These are phyloP conservation scores for Drosophila prolongata DNA, from an alignment of 2,888 invertebrate species.

Conservation along the genomic window DNA sequence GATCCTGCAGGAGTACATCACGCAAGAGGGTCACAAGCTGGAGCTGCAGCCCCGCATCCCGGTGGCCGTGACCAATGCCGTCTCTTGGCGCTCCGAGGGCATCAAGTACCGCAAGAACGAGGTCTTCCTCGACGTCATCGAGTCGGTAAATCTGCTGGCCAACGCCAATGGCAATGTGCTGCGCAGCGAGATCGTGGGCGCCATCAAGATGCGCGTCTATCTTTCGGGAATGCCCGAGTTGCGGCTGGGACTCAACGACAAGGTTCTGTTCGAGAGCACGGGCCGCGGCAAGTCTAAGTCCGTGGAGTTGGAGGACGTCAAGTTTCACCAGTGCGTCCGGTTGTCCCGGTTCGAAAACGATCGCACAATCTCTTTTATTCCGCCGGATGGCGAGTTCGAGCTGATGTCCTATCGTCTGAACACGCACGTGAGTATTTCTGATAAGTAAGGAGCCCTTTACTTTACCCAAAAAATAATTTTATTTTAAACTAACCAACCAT, in stretches of 20 bases:
- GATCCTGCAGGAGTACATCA: constrained; percentile 98
- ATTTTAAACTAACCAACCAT: no score
- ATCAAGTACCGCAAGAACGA: constrained; percentile 99
- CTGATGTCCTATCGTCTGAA: constrained; percentile 98
- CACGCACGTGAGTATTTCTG: constrained; percentile 89
- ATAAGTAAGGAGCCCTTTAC: no score
- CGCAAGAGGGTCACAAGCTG: constrained; percentile 98
- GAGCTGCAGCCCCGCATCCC: constrained; percentile 98
- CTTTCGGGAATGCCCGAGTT: constrained; percentile 99
- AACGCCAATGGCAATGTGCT: constrained; percentile 98
- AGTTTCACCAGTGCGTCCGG: constrained; percentile 99
- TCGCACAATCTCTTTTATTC: constrained; percentile 98
- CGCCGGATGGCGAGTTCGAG: constrained; percentile 99
- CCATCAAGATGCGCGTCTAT: constrained; percentile 99
- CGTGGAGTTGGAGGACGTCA: constrained; percentile 98
- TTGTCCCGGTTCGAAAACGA: constrained; percentile 99
- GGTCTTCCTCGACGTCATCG: constrained; percentile 99
- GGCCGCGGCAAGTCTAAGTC: constrained; percentile 99
- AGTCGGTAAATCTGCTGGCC: constrained; percentile 97
- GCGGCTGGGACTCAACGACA: constrained; percentile 97
- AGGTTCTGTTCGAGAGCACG: constrained; percentile 98
- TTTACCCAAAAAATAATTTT: no score
- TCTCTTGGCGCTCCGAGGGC: constrained; percentile 99
- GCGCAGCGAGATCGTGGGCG: constrained; percentile 98
- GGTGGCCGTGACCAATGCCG: constrained; percentile 99